Evolutionary conservation across 2,888 invertebrate species (phyloP).

Genomic region (Aquatica leii): DNA sequence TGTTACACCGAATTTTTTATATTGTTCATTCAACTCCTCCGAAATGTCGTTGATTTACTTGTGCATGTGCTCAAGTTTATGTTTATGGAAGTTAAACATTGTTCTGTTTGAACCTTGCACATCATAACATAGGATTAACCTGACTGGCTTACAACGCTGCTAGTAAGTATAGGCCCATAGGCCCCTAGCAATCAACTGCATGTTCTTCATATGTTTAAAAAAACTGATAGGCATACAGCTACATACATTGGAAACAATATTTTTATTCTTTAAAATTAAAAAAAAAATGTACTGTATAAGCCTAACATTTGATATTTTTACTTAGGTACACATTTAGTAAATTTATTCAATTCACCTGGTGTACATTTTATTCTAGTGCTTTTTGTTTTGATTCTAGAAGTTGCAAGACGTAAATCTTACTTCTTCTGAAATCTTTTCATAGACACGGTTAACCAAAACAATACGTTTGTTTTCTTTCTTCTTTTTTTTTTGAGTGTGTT

Average conservation of each 20-base stretch:
- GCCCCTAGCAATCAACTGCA: conserved; percentile 55
- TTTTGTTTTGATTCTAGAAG: background rate
- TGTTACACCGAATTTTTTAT: too few relatives aligned
- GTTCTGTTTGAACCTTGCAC: conserved; percentile 79
- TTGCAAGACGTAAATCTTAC: background rate
- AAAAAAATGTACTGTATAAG: conserved; percentile 23
- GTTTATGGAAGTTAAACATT: conserved; percentile 68
- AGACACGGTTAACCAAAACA: too few relatives aligned
- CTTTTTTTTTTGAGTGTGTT: too few relatives aligned
- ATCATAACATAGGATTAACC: conserved; percentile 77
- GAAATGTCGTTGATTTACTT: conserved; percentile 34
- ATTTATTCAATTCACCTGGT: conserved; percentile 3
- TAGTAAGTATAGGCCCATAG: conserved; percentile 58
- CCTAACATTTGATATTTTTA: conserved; percentile 15
- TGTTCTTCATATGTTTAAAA: conserved; percentile 35
- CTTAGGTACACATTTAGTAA: conserved; percentile 17
- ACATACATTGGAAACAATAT: background rate
- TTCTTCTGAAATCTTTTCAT: background rate
- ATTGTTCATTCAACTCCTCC: too few relatives aligned
- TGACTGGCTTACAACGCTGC: conserved; percentile 59
- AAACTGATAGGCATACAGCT: conserved; percentile 18
- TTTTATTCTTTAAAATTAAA: too few relatives aligned
- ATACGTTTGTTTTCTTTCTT: conserved; percentile 18
- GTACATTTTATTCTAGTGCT: background rate
- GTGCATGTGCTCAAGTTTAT: conserved; percentile 52